phyloP scores from a whole-genome alignment of 2,888 invertebrate species.

The Nephrotoma appendiculata region DNA sequence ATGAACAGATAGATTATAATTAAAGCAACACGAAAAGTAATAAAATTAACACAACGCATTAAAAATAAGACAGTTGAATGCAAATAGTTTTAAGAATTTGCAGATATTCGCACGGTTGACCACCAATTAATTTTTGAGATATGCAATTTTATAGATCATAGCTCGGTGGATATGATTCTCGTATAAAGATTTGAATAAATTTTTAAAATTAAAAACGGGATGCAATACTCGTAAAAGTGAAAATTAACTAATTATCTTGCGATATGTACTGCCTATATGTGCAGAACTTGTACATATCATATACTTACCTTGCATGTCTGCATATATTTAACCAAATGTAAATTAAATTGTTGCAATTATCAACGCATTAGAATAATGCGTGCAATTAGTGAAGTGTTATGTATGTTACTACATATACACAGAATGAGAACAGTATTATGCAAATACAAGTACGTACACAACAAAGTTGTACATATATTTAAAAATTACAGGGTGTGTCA shows the following conservation, averaged over 20 bases:
- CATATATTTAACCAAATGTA: not conserved
- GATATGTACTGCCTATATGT: not conserved
- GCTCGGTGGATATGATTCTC: not conserved
- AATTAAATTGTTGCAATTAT: slow-evolving; percentile 5
- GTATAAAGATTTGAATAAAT: not conserved
- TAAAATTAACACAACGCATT: not conserved
- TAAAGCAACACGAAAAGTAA: not conserved
- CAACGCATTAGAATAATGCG: slow-evolving; percentile 6
- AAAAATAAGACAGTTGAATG: not conserved
- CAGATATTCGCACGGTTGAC: not conserved
- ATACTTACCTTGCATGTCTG: not conserved
- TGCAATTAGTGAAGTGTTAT: slow-evolving; percentile 1
- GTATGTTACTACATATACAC: not conserved
- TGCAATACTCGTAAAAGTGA: not conserved
- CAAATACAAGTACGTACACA: not conserved
- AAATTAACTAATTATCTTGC: not conserved
- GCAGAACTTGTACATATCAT: not conserved
- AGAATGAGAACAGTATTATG: not conserved
- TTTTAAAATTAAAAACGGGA: not conserved
- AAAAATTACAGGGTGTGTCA: not conserved
- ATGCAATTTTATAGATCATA: not conserved
- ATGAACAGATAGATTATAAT: not conserved
- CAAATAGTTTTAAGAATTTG: not conserved
- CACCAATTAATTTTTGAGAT: not conserved
- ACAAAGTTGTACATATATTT: not conserved